These are phyloP conservation scores for Ceyx melanurus DNA, from an alignment of 2,113 vertebrate species.

Conservation along the genomic window DNA sequence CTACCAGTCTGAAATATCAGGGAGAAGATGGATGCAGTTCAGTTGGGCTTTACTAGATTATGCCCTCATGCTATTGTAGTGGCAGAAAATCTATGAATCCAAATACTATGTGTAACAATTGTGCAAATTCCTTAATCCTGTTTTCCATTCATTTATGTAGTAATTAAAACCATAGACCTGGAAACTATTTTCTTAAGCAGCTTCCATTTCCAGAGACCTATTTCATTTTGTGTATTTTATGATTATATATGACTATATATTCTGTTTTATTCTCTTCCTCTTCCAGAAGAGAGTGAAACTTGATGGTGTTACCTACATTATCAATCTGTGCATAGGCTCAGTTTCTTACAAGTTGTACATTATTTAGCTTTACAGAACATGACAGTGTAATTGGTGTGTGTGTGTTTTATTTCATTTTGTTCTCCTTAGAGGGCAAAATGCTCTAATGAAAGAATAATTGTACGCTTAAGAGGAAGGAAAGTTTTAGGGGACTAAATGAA, in stretches of 20 bases:
- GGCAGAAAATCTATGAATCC: slow-evolving; percentile 18
- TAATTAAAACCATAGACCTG: slow-evolving; percentile 49
- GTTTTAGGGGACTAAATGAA: slow-evolving; percentile 48
- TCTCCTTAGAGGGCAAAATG: slow-evolving; percentile 19
- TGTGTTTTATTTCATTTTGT: background rate
- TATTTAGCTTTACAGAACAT: background rate
- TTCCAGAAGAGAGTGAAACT: slow-evolving; percentile 7
- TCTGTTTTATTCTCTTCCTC: background rate
- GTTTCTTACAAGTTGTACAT: background rate
- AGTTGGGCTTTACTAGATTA: slow-evolving; percentile 17
- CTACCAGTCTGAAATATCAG: background rate
- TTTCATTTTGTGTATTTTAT: background rate
- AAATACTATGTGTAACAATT: slow-evolving; percentile 41
- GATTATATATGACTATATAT: background rate
- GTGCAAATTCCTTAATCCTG: slow-evolving; percentile 26
- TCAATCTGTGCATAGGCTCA: background rate
- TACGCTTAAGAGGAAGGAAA: background rate
- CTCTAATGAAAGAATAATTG: slow-evolving; percentile 25
- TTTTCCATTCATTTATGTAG: slow-evolving; percentile 37
- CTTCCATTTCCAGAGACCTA: slow-evolving; percentile 9
- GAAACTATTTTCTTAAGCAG: slow-evolving; percentile 1
- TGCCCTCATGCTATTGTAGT: slow-evolving; percentile 1
- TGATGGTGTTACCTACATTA: background rate
- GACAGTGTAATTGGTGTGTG: background rate
- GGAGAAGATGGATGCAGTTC: background rate